These are phyloP conservation scores for Panagrolaimus sp. DNA, from an alignment of 1,140 invertebrate species.

Conservation along the genomic window DNA sequence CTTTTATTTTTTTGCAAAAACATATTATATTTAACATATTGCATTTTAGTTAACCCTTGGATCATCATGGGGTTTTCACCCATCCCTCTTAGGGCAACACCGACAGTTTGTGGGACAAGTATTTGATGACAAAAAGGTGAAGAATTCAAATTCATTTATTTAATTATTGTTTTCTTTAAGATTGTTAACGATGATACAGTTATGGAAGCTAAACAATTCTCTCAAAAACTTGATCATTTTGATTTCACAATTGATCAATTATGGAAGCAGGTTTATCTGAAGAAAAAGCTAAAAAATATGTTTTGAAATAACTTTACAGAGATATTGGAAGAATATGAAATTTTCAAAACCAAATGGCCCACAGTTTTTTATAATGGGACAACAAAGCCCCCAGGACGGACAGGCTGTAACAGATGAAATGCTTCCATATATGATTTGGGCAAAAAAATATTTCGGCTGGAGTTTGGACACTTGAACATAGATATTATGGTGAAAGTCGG, in stretches of 20 bases:
- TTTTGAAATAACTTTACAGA: constrained; percentile 58
- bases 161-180: no score
- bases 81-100: no score
- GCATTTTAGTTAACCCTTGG: no score
- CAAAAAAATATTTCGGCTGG: not conserved
- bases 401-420: not conserved
- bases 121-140: no score
- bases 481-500: constrained; percentile 14
- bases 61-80: no score
- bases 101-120: no score
- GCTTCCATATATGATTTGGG: not conserved
- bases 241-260: not conserved
- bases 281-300: no score
- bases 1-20: no score
- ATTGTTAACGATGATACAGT: not conserved
- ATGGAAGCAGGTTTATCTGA: not conserved
- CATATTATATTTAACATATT: no score
- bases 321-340: constrained; percentile 73
- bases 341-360: constrained; percentile 70
- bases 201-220: not conserved
- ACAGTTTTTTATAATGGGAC: constrained; percentile 57
- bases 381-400: no score
- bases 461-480: constrained; percentile 17
- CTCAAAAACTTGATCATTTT: not conserved
- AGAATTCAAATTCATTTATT: no score